A percentile compares a stretch with the other conserved stretches of the same genome.
phyloP scores from a whole-genome alignment of 1,140 invertebrate genomes.

The Lineus longissimus region DNA sequence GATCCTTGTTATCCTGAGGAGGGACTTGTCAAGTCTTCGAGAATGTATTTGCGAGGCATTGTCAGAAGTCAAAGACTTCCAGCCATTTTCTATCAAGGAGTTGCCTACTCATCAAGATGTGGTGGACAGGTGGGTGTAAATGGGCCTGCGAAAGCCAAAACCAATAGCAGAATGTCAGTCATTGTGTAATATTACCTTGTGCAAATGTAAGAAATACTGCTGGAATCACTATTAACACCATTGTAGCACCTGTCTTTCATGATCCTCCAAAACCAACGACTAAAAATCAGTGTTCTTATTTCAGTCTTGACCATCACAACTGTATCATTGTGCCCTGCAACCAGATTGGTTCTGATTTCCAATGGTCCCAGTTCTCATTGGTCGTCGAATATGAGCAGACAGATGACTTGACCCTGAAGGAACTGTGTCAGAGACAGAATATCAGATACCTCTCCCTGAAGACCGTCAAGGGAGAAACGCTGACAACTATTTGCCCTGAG shows the following conservation, averaged over 20 bases:
- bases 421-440: slow-evolving; percentile 9
- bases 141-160: too few relatives aligned
- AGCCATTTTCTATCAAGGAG: too few relatives aligned
- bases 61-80: not conserved
- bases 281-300: not conserved
- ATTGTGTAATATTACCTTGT: too few relatives aligned
- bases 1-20: slow-evolving; percentile 1
- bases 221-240: too few relatives aligned
- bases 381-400: slow-evolving; percentile 13
- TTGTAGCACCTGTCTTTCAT: too few relatives aligned
- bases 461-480: not conserved
- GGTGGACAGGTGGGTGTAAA: too few relatives aligned
- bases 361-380: slow-evolving; percentile 17
- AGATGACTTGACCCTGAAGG: not conserved
- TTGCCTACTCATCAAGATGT: too few relatives aligned
- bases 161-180: too few relatives aligned
- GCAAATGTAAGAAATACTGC: too few relatives aligned
- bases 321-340: slow-evolving; percentile 8
- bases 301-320: slow-evolving; percentile 13
- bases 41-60: slow-evolving; percentile 1
- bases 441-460: slow-evolving; percentile 2
- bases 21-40: slow-evolving; percentile 2
- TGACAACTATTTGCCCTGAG: too few relatives aligned
- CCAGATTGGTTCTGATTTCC: slow-evolving; percentile 11
- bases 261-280: too few relatives aligned